Base-by-base conservation (phyloP, 2,113 vertebrate species). In the Rutilus rutilus region DNA sequence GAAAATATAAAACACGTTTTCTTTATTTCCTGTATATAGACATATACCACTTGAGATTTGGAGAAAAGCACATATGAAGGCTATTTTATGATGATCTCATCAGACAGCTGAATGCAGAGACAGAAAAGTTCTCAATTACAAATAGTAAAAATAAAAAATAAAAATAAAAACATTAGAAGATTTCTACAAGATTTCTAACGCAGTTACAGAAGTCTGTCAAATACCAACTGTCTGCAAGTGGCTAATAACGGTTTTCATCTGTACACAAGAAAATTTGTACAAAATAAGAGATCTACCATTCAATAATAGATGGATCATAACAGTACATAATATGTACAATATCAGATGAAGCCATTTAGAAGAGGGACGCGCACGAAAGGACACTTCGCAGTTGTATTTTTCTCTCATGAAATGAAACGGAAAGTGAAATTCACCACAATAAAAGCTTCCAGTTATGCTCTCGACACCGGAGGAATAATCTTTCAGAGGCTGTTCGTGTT, bases 211-310 rank as follows among this genome's bases (percentile, higher is more conserved):
- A 86, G 87, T 91, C 86, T 92, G 91, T 90, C 91, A 90, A 91
- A 84, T 82, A 93, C 89, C 85, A 91, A 91, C 88, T 88, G 89
- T 91, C 92, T 92, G 90, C 90, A 91, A 81, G 89, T 87, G 89
- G 92, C 92, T 93, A 92, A 93, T 92, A 93, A 91, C 90, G 65
- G 79, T 93, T 90, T 93, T 91, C 95, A 96, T 96, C 96, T 98
- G 97, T 99, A 98, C 96, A 98, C 94, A 93, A 95, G 94, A 96
- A 93, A 86, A 95, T 95, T 97, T 97, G 96, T 99, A 98, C 97
- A 99, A 99, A 99, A 97, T 97, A 97, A 96, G 96, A 97, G 97
- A 96, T 97, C 97, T 97, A 99, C 95, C 96, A 96, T 97, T 97
- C 96, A 97, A 96, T 97, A 97, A 97, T 96, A 97, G 95, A 96